These are phyloP conservation scores for Lophotriccus pileatus DNA, from an alignment of 2,797 vertebrate genomes.

Conservation along the genomic window DNA sequence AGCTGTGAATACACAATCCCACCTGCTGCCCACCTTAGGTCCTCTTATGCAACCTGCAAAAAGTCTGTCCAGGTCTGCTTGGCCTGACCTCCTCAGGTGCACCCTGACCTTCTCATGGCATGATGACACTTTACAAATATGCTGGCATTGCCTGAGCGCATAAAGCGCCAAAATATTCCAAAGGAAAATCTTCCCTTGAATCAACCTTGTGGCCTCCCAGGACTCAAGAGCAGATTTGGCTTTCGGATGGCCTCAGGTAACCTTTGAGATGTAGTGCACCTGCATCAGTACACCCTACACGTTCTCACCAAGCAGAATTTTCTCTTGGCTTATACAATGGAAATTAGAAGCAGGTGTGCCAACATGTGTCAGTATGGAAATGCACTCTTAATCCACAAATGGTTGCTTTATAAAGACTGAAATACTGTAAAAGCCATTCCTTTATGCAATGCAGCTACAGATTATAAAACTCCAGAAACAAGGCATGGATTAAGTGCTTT, in stretches of 20 bases:
- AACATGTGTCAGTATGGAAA: constrained; percentile 10
- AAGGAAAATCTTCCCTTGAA: not conserved
- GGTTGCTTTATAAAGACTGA: constrained; percentile 31
- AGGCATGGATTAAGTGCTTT: constrained; percentile 36
- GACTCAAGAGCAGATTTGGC: not conserved
- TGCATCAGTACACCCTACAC: constrained; percentile 14
- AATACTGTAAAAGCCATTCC: constrained; percentile 35
- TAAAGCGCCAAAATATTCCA: not conserved
- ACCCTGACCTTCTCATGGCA: not conserved
- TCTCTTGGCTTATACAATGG: constrained; percentile 10
- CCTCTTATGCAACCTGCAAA: not conserved
- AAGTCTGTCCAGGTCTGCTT: not conserved
- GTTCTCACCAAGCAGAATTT: not conserved
- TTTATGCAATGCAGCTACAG: constrained; percentile 11
- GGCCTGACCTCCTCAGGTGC: not conserved
- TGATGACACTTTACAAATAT: rapidly evolving
- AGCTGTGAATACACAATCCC: not conserved
- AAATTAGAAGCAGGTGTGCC: constrained; percentile 35
- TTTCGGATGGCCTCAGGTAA: not conserved
- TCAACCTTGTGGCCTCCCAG: not conserved
- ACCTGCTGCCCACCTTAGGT: not conserved
- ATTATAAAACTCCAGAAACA: constrained; percentile 11
- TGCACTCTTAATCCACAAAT: constrained; percentile 49
- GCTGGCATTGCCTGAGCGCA: not conserved
- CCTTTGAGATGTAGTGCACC: not conserved